A percentile compares a stretch with the other conserved stretches of the same genome.
These are phyloP conservation scores for Melinaea menophilus DNA, from an alignment of 2,888 invertebrate species.

Conservation along the genomic window DNA sequence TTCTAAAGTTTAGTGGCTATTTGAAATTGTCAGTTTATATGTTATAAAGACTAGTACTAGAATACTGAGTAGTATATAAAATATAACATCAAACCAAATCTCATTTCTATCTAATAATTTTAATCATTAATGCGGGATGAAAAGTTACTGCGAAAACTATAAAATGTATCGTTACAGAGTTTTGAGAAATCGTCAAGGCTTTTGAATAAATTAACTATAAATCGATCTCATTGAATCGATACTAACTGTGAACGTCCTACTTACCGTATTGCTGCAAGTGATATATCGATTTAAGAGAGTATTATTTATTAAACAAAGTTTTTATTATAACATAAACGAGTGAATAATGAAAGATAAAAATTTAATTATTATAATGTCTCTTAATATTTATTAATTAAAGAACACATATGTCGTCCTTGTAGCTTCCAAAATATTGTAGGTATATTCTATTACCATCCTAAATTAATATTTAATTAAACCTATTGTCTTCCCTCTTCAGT, in stretches of 20 bases:
- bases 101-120: too few relatives aligned
- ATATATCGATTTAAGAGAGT: not conserved
- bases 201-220: conserved; percentile 26
- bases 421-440: too few relatives aligned
- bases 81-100: too few relatives aligned
- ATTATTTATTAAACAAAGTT: not conserved
- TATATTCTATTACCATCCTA: too few relatives aligned
- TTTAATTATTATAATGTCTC: not conserved
- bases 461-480: too few relatives aligned
- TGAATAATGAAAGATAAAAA: not conserved
- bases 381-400: not conserved
- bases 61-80: too few relatives aligned
- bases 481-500: too few relatives aligned
- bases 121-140: too few relatives aligned
- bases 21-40: too few relatives aligned
- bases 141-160: not conserved
- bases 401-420: too few relatives aligned
- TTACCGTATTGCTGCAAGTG: conserved; percentile 11
- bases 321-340: not conserved
- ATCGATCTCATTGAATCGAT: conserved; percentile 32
- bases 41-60: too few relatives aligned
- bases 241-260: conserved; percentile 16
- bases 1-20: too few relatives aligned
- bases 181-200: conserved; percentile 4
- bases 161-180: not conserved